phyloP scores from a whole-genome alignment of 2,888 invertebrate species.

The Lasioglossum villosulum region DNA sequence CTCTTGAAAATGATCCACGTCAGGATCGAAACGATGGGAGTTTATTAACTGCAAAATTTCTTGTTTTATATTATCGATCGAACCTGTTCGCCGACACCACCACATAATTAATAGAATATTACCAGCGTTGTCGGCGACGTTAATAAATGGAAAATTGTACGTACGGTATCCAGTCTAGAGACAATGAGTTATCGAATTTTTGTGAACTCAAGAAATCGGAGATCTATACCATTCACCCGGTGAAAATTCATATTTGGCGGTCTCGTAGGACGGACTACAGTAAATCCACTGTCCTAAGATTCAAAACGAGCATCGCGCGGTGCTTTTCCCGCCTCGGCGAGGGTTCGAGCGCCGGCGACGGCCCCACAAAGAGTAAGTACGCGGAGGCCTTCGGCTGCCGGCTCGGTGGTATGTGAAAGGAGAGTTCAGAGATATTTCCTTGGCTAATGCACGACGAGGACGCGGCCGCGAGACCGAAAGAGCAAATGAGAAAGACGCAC shows the following conservation, averaged over 20 bases:
- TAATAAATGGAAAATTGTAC: background rate
- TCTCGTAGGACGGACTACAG: background rate
- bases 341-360: slow-evolving; percentile 28
- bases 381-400: slow-evolving; percentile 51
- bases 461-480: slow-evolving; percentile 13
- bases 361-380: slow-evolving; percentile 42
- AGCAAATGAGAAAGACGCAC: background rate
- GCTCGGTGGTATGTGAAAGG: slow-evolving; percentile 63
- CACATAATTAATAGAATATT: too few species aligned
- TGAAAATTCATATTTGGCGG: background rate
- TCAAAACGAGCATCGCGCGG: slow-evolving; percentile 30
- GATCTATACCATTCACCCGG: rapidly evolving
- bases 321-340: slow-evolving; percentile 48
- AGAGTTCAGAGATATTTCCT: slow-evolving; percentile 63
- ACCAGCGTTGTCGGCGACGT: background rate
- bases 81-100: too few species aligned
- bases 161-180: too few species aligned
- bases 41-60: too few species aligned
- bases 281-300: background rate
- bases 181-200: too few species aligned
- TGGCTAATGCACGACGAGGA: slow-evolving; percentile 54
- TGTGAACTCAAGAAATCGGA: rapidly evolving
- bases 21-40: too few species aligned
- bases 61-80: too few species aligned
- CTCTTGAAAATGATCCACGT: too few species aligned